A percentile compares a stretch with the other conserved stretches of the same genome.
These are phyloP conservation scores for Silurus aristotelis DNA, from an alignment of 2,797 vertebrate species.

Conservation along the genomic window DNA sequence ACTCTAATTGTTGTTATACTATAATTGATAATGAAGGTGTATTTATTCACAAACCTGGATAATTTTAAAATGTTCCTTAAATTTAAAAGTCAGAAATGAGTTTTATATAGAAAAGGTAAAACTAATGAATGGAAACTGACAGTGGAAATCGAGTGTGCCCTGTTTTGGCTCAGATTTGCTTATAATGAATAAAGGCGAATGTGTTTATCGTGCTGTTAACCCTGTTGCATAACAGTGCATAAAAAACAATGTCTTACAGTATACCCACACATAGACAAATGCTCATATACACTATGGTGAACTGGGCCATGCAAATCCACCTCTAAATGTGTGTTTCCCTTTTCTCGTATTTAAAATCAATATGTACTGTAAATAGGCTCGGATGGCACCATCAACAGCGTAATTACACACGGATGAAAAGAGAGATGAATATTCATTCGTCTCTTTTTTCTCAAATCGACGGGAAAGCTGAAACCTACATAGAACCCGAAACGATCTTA, in stretches of 20 bases:
- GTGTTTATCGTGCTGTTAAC: background rate
- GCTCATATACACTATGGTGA: background rate
- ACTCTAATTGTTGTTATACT: background rate
- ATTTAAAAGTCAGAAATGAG: background rate
- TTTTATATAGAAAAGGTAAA: background rate
- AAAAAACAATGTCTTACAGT: background rate
- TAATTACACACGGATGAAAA: conserved; percentile 42
- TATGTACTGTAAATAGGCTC: conserved; percentile 28
- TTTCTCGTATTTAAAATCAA: conserved; percentile 37
- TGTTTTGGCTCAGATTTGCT: background rate
- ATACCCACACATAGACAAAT: background rate
- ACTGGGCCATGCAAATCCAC: conserved; percentile 34
- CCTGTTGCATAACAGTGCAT: background rate
- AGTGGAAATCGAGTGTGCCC: background rate
- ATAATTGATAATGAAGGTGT: background rate
- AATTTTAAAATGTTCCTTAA: background rate
- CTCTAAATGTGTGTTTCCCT: conserved; percentile 25
- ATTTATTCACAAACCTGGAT: background rate
- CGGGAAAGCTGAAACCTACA: conserved; percentile 1
- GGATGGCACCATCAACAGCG: conserved; percentile 13
- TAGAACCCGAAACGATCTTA: conserved; percentile 5
- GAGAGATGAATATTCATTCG: conserved; percentile 48
- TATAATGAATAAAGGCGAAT: background rate
- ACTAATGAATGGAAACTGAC: background rate
- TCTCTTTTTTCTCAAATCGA: background rate